These are phyloP conservation scores for Odobenus rosmarus DNA, from an alignment of 2,113 vertebrate species.

Conservation along the genomic window DNA sequence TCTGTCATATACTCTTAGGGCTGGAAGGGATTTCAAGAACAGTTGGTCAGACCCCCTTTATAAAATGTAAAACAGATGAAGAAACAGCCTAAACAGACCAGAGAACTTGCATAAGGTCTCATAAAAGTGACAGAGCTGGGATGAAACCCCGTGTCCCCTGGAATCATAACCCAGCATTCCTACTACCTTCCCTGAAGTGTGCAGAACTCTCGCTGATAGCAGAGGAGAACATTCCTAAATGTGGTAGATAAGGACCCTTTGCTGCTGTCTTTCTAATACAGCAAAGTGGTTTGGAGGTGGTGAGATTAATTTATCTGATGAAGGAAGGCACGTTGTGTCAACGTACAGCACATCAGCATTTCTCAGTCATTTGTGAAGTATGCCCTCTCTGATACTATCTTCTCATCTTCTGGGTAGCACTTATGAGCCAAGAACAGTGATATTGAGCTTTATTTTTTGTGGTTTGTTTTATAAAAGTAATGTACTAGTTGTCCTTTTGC, in stretches of 20 bases:
- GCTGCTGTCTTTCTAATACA: neutral
- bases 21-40: neutral
- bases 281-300: neutral
- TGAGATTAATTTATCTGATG: constrained; percentile 32
- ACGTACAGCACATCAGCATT: neutral
- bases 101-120: neutral
- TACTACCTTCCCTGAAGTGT: neutral
- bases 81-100: neutral
- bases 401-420: neutral
- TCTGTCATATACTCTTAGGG: neutral
- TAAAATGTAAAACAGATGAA: neutral
- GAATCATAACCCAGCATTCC: neutral
- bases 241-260: neutral
- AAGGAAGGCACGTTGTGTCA: neutral
- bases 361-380: neutral
- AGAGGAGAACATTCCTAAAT: neutral
- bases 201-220: neutral
- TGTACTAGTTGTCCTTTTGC: neutral
- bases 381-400: neutral
- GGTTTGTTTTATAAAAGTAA: neutral
- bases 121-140: neutral
- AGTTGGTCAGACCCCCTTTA: neutral
- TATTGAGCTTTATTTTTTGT: neutral
- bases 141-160: neutral
- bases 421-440: neutral